Evolutionary conservation across 1,140 invertebrate species (phyloP).

Genomic region (Octopus sinensis): DNA sequence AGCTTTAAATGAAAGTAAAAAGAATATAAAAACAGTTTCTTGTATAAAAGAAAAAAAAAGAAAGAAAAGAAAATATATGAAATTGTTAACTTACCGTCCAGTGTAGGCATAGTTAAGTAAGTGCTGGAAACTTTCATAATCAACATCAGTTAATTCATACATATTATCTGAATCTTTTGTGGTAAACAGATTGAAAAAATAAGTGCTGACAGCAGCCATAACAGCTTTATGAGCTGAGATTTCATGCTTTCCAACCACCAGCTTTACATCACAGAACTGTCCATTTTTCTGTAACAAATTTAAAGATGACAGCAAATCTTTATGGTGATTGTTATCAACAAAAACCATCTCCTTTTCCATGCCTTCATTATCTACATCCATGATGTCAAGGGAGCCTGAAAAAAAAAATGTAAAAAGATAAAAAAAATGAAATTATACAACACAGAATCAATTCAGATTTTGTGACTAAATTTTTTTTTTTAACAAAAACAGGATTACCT

Average conservation of each 20-base stretch:
- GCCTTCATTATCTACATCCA: background rate
- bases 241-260: conserved; percentile 71
- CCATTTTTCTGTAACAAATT: conserved; percentile 74
- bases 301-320: conserved; percentile 25
- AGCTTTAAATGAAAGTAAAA: background rate
- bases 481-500: too few relatives aligned
- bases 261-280: conserved; percentile 76
- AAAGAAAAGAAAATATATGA: conserved; percentile 13
- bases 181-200: conserved; percentile 75
- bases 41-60: background rate
- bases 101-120: conserved; percentile 82
- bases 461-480: too few relatives aligned
- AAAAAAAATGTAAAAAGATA: too few relatives aligned
- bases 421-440: too few relatives aligned
- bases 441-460: too few relatives aligned
- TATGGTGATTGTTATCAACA: conserved; percentile 12
- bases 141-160: conserved; percentile 63
- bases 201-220: conserved; percentile 72
- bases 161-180: conserved; percentile 20
- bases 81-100: conserved; percentile 55
- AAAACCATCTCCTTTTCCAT: conserved; percentile 20
- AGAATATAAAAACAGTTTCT: background rate
- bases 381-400: background rate
- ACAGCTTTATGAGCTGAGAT: conserved; percentile 75
- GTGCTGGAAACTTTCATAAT: conserved; percentile 68